These are phyloP conservation scores for Ispidina picta DNA, from an alignment of 2,797 vertebrate species.

Conservation along the genomic window DNA sequence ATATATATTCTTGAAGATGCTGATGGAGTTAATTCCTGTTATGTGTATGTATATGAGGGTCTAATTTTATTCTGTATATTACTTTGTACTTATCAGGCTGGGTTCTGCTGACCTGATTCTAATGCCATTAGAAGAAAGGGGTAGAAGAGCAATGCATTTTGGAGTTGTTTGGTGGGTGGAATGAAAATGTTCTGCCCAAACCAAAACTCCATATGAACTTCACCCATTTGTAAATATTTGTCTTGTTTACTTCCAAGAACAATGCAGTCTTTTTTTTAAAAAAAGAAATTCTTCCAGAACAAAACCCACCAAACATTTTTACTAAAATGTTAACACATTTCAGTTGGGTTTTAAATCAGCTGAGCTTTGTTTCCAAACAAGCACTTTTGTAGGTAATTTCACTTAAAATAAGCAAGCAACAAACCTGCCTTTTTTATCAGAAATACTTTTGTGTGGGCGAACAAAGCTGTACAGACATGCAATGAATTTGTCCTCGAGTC, in stretches of 20 bases:
- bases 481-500: neutral
- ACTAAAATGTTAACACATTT: neutral
- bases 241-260: conserved; percentile 17
- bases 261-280: neutral
- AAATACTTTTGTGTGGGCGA: neutral
- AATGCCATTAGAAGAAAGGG: neutral
- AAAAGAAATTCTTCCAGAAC: neutral
- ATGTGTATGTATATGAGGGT: neutral
- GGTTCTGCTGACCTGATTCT: neutral
- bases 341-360: neutral
- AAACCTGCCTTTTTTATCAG: neutral
- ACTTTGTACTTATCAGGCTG: neutral
- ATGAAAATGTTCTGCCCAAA: conserved; percentile 20
- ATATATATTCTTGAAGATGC: neutral
- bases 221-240: conserved; percentile 5
- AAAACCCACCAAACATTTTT: neutral
- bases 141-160: neutral
- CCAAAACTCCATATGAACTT: neutral
- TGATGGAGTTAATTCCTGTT: neutral
- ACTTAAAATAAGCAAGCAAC: neutral
- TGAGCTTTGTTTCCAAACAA: conserved; percentile 9
- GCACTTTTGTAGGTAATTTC: neutral
- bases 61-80: neutral
- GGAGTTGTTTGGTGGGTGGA: neutral
- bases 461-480: neutral